These are phyloP conservation scores for Drosophila subpulchrella DNA, from an alignment of 1,140 invertebrate species.

Conservation along the genomic window DNA sequence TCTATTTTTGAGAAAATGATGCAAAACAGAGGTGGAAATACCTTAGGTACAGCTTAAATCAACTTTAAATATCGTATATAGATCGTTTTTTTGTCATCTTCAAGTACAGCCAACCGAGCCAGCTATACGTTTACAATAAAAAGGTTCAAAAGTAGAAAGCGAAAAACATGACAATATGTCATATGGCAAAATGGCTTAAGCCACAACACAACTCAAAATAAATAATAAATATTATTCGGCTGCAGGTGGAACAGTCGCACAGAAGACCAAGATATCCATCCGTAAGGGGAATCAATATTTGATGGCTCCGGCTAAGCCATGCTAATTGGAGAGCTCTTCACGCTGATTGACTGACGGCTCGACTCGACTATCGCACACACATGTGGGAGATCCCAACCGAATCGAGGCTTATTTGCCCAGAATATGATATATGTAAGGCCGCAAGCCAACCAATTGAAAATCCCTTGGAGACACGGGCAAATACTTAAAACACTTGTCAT, in stretches of 20 bases:
- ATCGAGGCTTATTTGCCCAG: slow-evolving; percentile 24
- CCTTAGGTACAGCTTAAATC: background rate
- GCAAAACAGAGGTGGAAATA: background rate
- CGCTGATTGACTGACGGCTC: slow-evolving; percentile 35
- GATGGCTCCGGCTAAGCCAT: slow-evolving; percentile 29
- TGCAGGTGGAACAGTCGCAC: slow-evolving; percentile 19
- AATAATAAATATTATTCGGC: slow-evolving; percentile 9
- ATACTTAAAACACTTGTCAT: slow-evolving; percentile 25
- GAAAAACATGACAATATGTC: slow-evolving; percentile 1
- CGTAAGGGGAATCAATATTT: slow-evolving; percentile 35
- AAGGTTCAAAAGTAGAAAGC: slow-evolving; percentile 3
- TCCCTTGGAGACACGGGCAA: slow-evolving; percentile 18
- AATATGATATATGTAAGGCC: slow-evolving; percentile 26
- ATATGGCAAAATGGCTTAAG: slow-evolving; percentile 6
- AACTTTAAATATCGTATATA: slow-evolving; percentile 1
- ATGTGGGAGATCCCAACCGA: slow-evolving; percentile 20
- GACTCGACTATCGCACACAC: slow-evolving; percentile 3
- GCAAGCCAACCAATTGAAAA: slow-evolving; percentile 38
- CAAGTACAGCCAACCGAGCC: background rate
- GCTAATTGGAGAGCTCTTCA: slow-evolving; percentile 48
- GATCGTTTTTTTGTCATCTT: background rate
- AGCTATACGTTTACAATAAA: slow-evolving; percentile 4
- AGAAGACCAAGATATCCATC: slow-evolving; percentile 10
- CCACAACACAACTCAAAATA: background rate
- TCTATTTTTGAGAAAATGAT: background rate